A percentile compares a stretch with the other conserved stretches of the same genome.
Evolutionary conservation across 2,113 vertebrate species (phyloP).

Genomic region (Phrynosoma blainvillii): DNA sequence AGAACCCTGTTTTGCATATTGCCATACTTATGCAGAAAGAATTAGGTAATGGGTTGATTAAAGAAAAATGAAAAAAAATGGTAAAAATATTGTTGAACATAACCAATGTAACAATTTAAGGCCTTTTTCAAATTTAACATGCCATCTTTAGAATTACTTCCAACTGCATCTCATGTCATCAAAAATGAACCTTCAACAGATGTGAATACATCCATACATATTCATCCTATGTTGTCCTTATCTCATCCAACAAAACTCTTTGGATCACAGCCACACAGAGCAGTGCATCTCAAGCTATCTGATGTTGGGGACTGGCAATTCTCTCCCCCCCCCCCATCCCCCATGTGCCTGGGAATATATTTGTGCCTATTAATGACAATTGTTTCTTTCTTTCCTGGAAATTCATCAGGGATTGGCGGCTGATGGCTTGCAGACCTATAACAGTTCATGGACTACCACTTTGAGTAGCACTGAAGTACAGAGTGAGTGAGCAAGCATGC

Average conservation of each 20-base stretch:
- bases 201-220: background rate
- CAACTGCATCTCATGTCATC: background rate
- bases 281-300: too few relatives aligned
- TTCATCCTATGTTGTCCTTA: background rate
- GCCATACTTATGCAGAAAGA: background rate
- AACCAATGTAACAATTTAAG: background rate
- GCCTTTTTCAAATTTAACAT: background rate
- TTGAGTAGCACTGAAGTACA: background rate
- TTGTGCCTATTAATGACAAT: too few relatives aligned
- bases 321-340: too few relatives aligned
- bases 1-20: background rate
- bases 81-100: background rate
- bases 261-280: background rate
- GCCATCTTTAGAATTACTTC: background rate
- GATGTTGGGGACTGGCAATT: too few relatives aligned
- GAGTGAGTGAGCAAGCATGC: background rate
- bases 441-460: too few relatives aligned
- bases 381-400: too few relatives aligned
- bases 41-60: background rate
- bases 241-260: background rate
- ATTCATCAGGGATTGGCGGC: too few relatives aligned
- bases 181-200: background rate
- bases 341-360: too few relatives aligned
- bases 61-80: background rate
- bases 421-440: too few relatives aligned